phyloP scores from a whole-genome alignment of 2,888 invertebrate genomes.

The Syrphus vitripennis region DNA sequence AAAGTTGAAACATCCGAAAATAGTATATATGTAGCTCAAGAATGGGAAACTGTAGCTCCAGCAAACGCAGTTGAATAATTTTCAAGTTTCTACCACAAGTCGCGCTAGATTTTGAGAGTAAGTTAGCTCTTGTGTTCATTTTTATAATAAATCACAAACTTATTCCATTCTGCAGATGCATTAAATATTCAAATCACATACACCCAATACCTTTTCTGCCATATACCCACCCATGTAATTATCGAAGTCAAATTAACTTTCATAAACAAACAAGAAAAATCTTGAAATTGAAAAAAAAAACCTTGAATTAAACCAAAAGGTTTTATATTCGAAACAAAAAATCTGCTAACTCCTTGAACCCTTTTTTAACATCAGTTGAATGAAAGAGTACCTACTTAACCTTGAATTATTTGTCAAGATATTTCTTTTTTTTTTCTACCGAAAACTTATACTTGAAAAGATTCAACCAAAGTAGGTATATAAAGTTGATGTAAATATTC shows the following conservation, averaged over 20 bases:
- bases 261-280: neutral
- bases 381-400: neutral
- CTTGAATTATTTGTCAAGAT: constrained; percentile 13
- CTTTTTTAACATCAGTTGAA: neutral
- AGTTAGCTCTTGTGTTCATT: too few relatives aligned
- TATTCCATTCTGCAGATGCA: too few relatives aligned
- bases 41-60: too few relatives aligned
- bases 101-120: too few relatives aligned
- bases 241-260: neutral
- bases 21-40: too few relatives aligned
- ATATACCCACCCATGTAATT: neutral
- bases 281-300: neutral
- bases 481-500: constrained; percentile 16
- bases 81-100: too few relatives aligned
- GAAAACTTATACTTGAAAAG: neutral
- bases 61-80: too few relatives aligned
- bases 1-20: too few relatives aligned
- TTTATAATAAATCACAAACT: too few relatives aligned
- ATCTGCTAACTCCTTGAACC: neutral
- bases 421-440: neutral
- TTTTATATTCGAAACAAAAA: neutral
- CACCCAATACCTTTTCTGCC: neutral
- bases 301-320: neutral
- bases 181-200: too few relatives aligned
- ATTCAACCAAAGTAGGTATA: neutral